Evolutionary conservation across 2,888 invertebrate species (phyloP), one percentile per base, ranked within the genome.

Genomic region (Lymantria dispar): DNA sequence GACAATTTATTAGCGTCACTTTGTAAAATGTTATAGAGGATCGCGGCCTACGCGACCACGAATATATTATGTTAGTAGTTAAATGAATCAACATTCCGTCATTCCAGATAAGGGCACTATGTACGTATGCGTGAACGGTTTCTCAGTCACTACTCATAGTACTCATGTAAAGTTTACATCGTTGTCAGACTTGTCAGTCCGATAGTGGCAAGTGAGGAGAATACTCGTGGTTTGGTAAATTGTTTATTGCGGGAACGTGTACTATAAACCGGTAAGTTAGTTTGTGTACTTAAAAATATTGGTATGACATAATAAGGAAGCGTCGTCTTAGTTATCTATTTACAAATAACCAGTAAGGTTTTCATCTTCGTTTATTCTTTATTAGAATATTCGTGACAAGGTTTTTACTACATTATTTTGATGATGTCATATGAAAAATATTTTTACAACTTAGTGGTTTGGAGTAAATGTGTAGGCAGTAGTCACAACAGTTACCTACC

Each of bases 31-130:
- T 5, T 33, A 7, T 38, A 38, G n/a, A 38, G 7, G 11, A 38
- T 10, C 38, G 38, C 38, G 38, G 38, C 38, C 38, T 12, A 38
- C 38, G 11, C 12, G 38, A 12, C 12, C 11, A 38, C 22, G 12
- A 15, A 40, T n/a, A 14, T 15, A 15, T 5, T 15, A 40, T 22
- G 14, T 40, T 40, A 40, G 38, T 38, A 38, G 38, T 12, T 38
- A 8, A 50, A 60, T 66, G 61, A 69, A 63, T 59, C 69, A 70
- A 76, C 75, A 76, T 77, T 73, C 75, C 76, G 72, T 71, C 76
- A 73, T 68, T n/a, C 74, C 74, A 74, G 81, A 83, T 83, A 83
- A 81, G 80, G 80, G 66, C 45, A 48, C 48, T 68, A 74, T 59
- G 42, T 30, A 30, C 38, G 15, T 62, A 38, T n/a, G 38, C 53